Conservation (phyloP, 2,888 invertebrate genomes). For the Crocallis elinguaria region DNA sequence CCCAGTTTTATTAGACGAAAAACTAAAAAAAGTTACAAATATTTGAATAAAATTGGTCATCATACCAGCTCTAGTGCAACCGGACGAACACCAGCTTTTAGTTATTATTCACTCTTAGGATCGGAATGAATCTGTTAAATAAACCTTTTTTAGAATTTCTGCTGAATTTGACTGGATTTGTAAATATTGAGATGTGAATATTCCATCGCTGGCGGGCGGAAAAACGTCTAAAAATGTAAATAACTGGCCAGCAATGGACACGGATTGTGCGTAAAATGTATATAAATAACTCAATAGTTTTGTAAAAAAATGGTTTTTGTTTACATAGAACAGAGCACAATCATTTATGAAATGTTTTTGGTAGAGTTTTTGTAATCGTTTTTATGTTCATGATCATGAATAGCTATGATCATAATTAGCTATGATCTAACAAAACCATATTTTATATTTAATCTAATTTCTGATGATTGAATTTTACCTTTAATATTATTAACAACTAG, state of each 20-base stretch:
- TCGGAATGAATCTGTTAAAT: too few relatives aligned
- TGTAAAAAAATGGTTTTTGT: conserved; percentile 8
- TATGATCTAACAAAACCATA: too few relatives aligned
- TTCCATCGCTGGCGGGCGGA: conserved; percentile 15
- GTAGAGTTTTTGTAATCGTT: too few relatives aligned
- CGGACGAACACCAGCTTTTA: too few relatives aligned
- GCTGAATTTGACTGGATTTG: background rate
- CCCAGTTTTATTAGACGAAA: conserved; percentile 26
- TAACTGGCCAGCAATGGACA: conserved; percentile 30
- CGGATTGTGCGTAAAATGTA: conserved; percentile 25
- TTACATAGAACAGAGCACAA: conserved; percentile 20
- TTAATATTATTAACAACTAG: too few relatives aligned
- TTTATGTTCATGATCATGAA: too few relatives aligned
- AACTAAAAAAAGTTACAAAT: conserved; percentile 20
- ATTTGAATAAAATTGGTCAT: conserved; percentile 11
- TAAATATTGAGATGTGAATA: conserved; percentile 10
- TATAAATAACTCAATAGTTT: conserved; percentile 30
- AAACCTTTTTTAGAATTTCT: background rate
- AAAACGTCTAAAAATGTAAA: conserved; percentile 18
- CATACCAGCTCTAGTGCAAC: conserved; percentile 2
- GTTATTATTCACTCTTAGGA: too few relatives aligned
- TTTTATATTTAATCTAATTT: too few relatives aligned
- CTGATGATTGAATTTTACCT: too few relatives aligned
- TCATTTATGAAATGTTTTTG: background rate
- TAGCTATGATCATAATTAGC: too few relatives aligned